Evolutionary conservation across 2,113 vertebrate species (phyloP), one percentile per base, ranked within the genome.

Genomic region (Hydrolagus affinis): DNA sequence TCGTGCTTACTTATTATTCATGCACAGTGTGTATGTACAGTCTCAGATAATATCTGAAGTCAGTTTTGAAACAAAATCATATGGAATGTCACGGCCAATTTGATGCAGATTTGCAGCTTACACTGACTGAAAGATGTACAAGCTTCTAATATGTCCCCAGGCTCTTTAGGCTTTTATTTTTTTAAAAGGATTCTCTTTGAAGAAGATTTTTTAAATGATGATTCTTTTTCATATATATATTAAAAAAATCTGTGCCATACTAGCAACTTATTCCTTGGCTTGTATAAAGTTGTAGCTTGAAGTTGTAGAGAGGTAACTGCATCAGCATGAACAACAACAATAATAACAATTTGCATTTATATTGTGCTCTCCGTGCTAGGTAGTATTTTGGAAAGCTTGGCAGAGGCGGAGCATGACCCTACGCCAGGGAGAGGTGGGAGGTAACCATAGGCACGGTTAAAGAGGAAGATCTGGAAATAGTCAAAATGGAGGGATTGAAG

Each of bases 161-260:
- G 57, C 57, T 60, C 60, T 77, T 32, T 71, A 23, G 69, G 21
- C 59, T 77, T 77, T 77, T 80, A 23, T 83, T 32, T 83, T 12
- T 28, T 10, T 9, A 4, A 83, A 56, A 83, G 12, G 7, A 66
- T 11, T 80, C 23, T 17, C 62, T 78, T 77, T 8, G 14, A 80
- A 80, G 15, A 11, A 28, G 1, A 25, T 60, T 62, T 76, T 78
- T 32, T 60, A 83, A 44, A 21, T 17, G 32, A 75, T 56, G 25
- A 28, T 32, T 66, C 14, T 30, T 23, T 64, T 30, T 32, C 32
- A 30, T 19, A 66, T 83, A 1, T 9, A 83, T 17, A 56, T 19
- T 7, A 44, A 75, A 30, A 83, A 30, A 83, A 83, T 9, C 19
- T 28, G 62, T 9, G 4, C 30, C 28, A 32, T 66, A 10, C 62